phyloP scores from a whole-genome alignment of 1,140 invertebrate species.

The Aphidius ervi region DNA sequence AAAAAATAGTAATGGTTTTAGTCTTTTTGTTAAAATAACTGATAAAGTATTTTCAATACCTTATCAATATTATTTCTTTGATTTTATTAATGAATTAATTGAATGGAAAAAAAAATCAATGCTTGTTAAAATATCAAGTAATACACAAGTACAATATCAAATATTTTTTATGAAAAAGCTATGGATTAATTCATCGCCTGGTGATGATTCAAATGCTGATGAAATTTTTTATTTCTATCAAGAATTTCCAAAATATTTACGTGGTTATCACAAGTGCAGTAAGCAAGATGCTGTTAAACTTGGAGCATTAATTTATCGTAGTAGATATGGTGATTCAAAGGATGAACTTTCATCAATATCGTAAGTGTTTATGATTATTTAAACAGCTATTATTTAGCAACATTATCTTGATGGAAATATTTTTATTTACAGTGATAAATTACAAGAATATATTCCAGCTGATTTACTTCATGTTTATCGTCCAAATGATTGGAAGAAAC shows the following conservation, averaged over 20 bases:
- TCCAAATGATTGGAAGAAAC: slow-evolving; percentile 79
- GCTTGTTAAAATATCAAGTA: slow-evolving; percentile 57
- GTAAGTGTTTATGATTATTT: slow-evolving; percentile 31
- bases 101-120: slow-evolving; percentile 83
- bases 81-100: slow-evolving; percentile 84
- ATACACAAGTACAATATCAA: slow-evolving; percentile 81
- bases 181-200: slow-evolving; percentile 87
- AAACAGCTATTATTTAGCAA: slow-evolving; percentile 5
- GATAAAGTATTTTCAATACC: slow-evolving; percentile 94
- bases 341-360: slow-evolving; percentile 59
- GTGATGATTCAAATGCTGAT: slow-evolving; percentile 84
- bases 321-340: slow-evolving; percentile 70
- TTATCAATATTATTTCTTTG: slow-evolving; percentile 90
- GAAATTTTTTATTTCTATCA: slow-evolving; percentile 93
- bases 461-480: slow-evolving; percentile 73
- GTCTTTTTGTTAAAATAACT: slow-evolving; percentile 86
- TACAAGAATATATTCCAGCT: slow-evolving; percentile 74
- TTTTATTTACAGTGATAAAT: slow-evolving; percentile 46
- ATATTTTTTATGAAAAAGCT: slow-evolving; percentile 97
- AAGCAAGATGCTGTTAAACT: slow-evolving; percentile 77
- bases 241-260: slow-evolving; percentile 87
- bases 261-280: slow-evolving; percentile 80
- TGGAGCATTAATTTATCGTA: slow-evolving; percentile 76
- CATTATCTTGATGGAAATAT: slow-evolving; percentile 35
- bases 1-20: slow-evolving; percentile 80